A percentile compares a stretch with the other conserved stretches of the same genome.
These are phyloP conservation scores for Trissoscelio sp. DNA, from an alignment of 2,888 invertebrate species.

Conservation along the genomic window DNA sequence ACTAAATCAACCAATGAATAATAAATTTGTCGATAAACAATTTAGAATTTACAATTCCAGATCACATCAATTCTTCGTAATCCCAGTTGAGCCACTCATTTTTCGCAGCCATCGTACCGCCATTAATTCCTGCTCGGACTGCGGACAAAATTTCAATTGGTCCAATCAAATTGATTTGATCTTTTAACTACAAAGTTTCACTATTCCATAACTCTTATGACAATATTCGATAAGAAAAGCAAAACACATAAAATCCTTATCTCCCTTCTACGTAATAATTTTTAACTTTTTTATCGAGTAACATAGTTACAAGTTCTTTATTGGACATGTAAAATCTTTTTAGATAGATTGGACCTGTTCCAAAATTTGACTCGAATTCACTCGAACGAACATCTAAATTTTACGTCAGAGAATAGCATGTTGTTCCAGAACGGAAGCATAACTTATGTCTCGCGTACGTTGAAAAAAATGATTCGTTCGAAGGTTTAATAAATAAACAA, in stretches of 20 bases:
- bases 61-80: too few relatives aligned
- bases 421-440: conserved; percentile 33
- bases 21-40: too few relatives aligned
- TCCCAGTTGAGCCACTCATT: too few relatives aligned
- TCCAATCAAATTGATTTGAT: too few relatives aligned
- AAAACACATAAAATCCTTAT: conserved; percentile 49
- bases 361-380: conserved; percentile 58
- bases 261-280: conserved; percentile 40
- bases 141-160: conserved; percentile 3
- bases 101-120: too few relatives aligned
- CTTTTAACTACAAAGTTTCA: too few relatives aligned
- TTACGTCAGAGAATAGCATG: conserved; percentile 20
- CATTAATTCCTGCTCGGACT: background rate
- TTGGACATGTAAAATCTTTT: conserved; percentile 64
- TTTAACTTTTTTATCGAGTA: conserved; percentile 26
- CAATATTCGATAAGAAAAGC: conserved; percentile 34
- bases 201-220: conserved; percentile 17
- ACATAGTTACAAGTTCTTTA: conserved; percentile 57
- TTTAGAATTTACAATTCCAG: too few relatives aligned
- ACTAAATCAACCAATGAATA: too few relatives aligned
- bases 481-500: conserved; percentile 7
- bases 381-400: conserved; percentile 46
- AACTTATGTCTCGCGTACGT: background rate
- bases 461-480: conserved; percentile 1
- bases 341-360: conserved; percentile 53